Base-by-base conservation (phyloP, 1,140 invertebrate genomes). In the Varroa destructor region DNA sequence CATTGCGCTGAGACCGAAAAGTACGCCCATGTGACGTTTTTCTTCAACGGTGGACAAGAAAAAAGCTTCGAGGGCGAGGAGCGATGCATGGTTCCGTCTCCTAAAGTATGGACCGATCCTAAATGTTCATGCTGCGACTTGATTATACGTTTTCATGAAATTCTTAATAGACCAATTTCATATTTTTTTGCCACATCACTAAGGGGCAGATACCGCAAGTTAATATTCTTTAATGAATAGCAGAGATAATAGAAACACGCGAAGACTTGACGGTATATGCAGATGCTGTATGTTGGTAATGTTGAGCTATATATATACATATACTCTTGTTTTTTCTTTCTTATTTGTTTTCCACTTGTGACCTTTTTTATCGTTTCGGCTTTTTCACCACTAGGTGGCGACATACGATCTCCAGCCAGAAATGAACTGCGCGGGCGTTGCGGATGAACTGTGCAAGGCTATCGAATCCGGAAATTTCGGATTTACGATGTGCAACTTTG, bases 401-500 rank as follows among this genome's bases (percentile, higher is more conserved):
- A 82, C 81, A 8, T 82, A 82, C 71, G 81, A 82, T 74, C 73
- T 82, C 2, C 74, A 81, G 73, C 81, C 81, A 2, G 81, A 83
- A 75, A 82, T 82, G 81, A 82, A 75, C 73, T 78, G 76, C 72
- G 73, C 73, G 37, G 80, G 77, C 14, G 81, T 82, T 56, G 82
- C 77, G 37, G 78, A 81, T 55, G 80, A 81, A 76, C 78, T 81
- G 77, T 75, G 80, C 54, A 77, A 81, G 72, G 79, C 80, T 56
- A 76, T 82, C 55, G 74, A 77, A 43, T 54, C 54, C 36, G 77
- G 77, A 36, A 80, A 79, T 64, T 81, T 82, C 75, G 77, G 77
- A 6, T 82, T 82, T 74, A 75, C 83, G 8, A 82, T 82, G 82
- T 81, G 81, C 75, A 82, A 82, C 73, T 83, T 83, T 76, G 82